Percentiles rank a stretch among this genome's conserved stretches.
These are phyloP conservation scores for Calyptomena viridis DNA, from an alignment of 2,113 vertebrate species.

Conservation along the genomic window DNA sequence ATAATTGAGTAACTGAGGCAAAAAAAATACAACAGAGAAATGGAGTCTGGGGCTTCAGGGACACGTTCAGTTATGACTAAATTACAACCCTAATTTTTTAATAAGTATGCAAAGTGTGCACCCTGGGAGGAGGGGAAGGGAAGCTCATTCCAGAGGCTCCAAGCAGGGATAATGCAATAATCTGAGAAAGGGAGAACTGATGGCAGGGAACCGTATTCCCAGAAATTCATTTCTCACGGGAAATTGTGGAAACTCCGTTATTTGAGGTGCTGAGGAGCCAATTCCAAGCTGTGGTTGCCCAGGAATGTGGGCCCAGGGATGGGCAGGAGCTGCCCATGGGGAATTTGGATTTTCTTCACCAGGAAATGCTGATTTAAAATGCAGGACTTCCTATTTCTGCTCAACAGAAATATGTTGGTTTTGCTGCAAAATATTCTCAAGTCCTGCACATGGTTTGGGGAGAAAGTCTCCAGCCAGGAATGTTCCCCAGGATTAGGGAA, in stretches of 20 bases:
- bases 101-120: background rate
- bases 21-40: background rate
- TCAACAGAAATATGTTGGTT: background rate
- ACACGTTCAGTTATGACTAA: background rate
- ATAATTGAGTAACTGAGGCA: background rate
- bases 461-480: background rate
- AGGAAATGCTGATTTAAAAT: background rate
- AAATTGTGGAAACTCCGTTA: background rate
- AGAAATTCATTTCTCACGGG: background rate
- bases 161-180: background rate
- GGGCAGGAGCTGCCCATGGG: background rate
- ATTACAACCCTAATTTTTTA: background rate
- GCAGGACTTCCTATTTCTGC: background rate
- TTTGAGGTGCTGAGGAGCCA: background rate
- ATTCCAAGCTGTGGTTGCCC: background rate
- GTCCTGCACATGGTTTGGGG: rapidly evolving
- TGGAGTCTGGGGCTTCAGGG: background rate
- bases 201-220: background rate
- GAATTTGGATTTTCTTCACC: background rate
- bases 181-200: background rate
- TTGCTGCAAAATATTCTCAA: background rate
- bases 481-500: background rate
- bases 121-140: background rate
- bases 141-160: background rate
- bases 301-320: background rate